Evolutionary conservation across 2,797 vertebrate species (phyloP), one percentile per base, ranked within the genome.

Genomic region (Buceros bicornis): DNA sequence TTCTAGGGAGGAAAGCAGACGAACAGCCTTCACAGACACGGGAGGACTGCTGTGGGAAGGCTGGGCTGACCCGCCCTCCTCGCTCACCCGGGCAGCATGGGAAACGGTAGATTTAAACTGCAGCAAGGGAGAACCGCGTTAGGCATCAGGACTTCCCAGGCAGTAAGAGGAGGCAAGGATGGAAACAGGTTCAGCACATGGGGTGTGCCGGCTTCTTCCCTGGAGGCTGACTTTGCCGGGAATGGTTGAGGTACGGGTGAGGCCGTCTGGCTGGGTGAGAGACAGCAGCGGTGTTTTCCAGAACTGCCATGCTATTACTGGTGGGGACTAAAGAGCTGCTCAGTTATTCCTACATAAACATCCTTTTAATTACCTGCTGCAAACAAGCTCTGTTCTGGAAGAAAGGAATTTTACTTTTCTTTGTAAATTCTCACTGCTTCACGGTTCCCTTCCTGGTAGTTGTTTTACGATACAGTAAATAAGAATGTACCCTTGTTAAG

Each of bases 141-240:
- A 53, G 58, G 10, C 5, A 14, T 40, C 33, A 16, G 61, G 48
- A 24, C 26, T 20, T 54, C 57, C 22, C 35, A 64, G 22, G 8
- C 19, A 11, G 56, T 8, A 19, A 8, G 57, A 25, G 6, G 13
- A 71, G 31, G 43, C 43, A 35, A 35, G 35, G 58, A 18, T 12
- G 6, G 43, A n/a, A 31, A 13, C 1, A 10, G 12, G 35, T 24
- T 65, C 60, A n/a, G 76, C 16, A 2, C 0, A 5, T 1, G 5
- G 65, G 16, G 24, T 21, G 12, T 11, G 5, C 8, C 5, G 57
- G 80, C 18, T 18, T 35, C 19, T 13, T 19, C 43, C 2, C 65
- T 57, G 50, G 19, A 25, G 26, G 43, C 5, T 18, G 16, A 51
- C 22, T 1, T 25, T 54, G 33, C 69, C 47, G 26, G 25, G 17